A percentile compares a stretch with the other conserved stretches of the same genome.
Evolutionary conservation across 2,888 invertebrate species (phyloP).

Genomic region (Orthosia cruda): DNA sequence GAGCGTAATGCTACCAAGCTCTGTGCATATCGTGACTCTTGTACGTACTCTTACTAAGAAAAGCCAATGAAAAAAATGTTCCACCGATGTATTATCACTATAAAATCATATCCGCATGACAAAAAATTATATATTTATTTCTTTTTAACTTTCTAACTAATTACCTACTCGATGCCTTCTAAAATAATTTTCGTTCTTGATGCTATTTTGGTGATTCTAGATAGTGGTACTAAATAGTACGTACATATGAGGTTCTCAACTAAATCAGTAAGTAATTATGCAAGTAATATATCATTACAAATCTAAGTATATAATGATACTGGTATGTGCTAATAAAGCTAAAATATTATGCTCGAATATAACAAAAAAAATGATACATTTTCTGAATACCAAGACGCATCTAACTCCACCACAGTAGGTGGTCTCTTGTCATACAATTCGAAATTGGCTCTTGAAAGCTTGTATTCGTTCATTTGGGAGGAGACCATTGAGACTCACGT

Average conservation of each 20-base stretch:
- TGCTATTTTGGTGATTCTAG: slow-evolving; percentile 55
- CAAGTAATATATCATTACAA: slow-evolving; percentile 56
- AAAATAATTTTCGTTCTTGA: slow-evolving; percentile 46
- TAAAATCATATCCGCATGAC: slow-evolving; percentile 58
- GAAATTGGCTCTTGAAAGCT: slow-evolving; percentile 36
- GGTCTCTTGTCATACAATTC: slow-evolving; percentile 30
- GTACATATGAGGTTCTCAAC: slow-evolving; percentile 57
- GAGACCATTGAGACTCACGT: slow-evolving; percentile 27
- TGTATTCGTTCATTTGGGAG: slow-evolving; percentile 14
- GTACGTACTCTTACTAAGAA: slow-evolving; percentile 85
- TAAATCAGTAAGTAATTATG: slow-evolving; percentile 61
- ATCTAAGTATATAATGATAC: slow-evolving; percentile 58
- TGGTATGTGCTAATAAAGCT: slow-evolving; percentile 71
- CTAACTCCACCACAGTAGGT: slow-evolving; percentile 64
- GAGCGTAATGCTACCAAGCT: slow-evolving; percentile 91
- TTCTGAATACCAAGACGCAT: slow-evolving; percentile 69
- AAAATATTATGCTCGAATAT: slow-evolving; percentile 67
- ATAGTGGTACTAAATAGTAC: slow-evolving; percentile 53
- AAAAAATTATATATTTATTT: slow-evolving; percentile 45
- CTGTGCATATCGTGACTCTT: slow-evolving; percentile 87
- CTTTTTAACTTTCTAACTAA: slow-evolving; percentile 54
- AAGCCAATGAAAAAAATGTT: slow-evolving; percentile 86
- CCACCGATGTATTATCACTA: slow-evolving; percentile 63
- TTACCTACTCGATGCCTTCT: slow-evolving; percentile 50
- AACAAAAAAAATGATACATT: slow-evolving; percentile 71